Percentiles rank a stretch among this genome's conserved stretches.
These are phyloP conservation scores for Arctia plantaginis DNA, from an alignment of 2,888 invertebrate genomes.

Conservation along the genomic window DNA sequence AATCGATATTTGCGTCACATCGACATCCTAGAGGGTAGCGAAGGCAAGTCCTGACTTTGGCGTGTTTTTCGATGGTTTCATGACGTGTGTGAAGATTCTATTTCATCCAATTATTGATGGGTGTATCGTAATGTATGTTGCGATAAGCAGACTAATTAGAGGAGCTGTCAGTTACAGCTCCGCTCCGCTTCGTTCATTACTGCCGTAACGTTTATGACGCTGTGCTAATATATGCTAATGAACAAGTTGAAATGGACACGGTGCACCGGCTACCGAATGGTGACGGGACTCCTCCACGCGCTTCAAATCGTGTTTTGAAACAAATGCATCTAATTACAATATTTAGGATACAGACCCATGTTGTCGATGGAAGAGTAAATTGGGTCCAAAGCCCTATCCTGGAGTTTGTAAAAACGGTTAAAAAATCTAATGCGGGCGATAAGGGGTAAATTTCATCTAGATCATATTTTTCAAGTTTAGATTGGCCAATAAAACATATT, in stretches of 20 bases:
- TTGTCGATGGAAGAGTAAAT: not conserved
- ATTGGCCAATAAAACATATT: too few relatives aligned
- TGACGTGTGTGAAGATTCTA: not conserved
- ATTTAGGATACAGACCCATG: not conserved
- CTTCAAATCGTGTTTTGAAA: not conserved
- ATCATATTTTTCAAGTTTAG: too few relatives aligned
- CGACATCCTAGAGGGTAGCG: not conserved
- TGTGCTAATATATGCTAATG: slow-evolving; percentile 21
- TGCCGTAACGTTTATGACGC: slow-evolving; percentile 14
- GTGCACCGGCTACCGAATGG: not conserved
- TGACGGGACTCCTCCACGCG: not conserved
- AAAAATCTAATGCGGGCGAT: not conserved
- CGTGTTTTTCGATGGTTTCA: not conserved
- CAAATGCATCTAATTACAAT: not conserved
- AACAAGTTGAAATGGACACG: slow-evolving; percentile 1
- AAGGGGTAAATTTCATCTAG: too few relatives aligned
- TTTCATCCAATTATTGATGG: slow-evolving; percentile 22
- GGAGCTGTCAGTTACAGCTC: slow-evolving; percentile 26
- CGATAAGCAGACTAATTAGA: slow-evolving; percentile 31
- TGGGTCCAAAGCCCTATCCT: not conserved
- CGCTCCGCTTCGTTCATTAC: slow-evolving; percentile 24
- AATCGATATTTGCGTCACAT: not conserved
- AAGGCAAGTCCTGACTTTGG: not conserved
- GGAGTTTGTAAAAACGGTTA: not conserved
- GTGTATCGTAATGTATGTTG: slow-evolving; percentile 23